These are phyloP conservation scores for Periphyllus acericola DNA, from an alignment of 2,888 invertebrate species.

Conservation along the genomic window DNA sequence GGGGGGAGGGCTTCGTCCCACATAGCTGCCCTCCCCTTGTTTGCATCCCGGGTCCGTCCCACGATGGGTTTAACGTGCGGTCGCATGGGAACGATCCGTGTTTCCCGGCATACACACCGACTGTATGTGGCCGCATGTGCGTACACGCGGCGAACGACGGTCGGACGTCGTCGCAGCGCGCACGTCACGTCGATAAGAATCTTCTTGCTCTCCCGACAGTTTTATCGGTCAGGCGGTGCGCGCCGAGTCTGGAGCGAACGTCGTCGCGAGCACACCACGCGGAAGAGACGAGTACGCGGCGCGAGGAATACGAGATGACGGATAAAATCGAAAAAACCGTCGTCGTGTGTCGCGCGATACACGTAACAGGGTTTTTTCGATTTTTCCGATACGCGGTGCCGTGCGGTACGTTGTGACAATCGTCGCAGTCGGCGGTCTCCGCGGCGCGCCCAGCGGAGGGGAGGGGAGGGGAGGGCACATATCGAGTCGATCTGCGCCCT, in stretches of 20 bases:
- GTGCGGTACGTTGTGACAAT: no score
- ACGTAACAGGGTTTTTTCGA: slow-evolving; percentile 2
- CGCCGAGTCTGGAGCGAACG: background rate
- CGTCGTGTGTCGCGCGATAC: background rate
- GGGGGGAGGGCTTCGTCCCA: no score
- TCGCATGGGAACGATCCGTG: no score
- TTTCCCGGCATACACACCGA: no score
- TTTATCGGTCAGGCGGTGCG: slow-evolving; percentile 19
- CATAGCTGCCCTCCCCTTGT: no score
- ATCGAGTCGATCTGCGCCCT: background rate
- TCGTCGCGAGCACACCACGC: background rate
- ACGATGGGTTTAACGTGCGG: no score
- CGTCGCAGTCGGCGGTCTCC: background rate
- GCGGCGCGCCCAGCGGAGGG: background rate
- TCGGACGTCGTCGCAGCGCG: background rate
- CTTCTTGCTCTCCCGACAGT: slow-evolving; percentile 20
- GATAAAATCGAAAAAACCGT: background rate
- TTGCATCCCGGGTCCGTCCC: no score
- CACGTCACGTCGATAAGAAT: slow-evolving; percentile 6
- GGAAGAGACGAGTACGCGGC: background rate
- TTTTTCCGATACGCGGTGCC: background rate
- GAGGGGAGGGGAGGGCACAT: no score
- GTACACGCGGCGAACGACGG: background rate
- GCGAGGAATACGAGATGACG: no score
- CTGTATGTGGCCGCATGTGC: background rate